These are phyloP conservation scores for Discoglossus pictus DNA, from an alignment of 2,797 vertebrate species.

Conservation along the genomic window DNA sequence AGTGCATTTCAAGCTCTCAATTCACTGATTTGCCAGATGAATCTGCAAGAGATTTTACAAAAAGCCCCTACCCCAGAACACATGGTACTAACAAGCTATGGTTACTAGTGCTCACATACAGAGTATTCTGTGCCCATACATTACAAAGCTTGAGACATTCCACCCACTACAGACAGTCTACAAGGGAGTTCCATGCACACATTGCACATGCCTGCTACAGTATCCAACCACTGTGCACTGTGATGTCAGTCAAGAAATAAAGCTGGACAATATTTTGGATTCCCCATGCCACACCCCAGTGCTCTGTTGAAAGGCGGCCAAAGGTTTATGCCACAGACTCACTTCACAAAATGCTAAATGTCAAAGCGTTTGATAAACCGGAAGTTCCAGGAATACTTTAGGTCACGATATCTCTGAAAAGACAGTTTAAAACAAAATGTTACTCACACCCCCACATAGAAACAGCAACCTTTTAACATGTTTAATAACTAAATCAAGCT, in stretches of 20 bases:
- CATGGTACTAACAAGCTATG: neutral
- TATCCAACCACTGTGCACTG: slow-evolving; percentile 15
- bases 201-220: slow-evolving; percentile 36
- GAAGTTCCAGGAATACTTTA: slow-evolving; percentile 15
- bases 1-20: slow-evolving; percentile 9
- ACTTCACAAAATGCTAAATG: slow-evolving; percentile 25
- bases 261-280: slow-evolving; percentile 20
- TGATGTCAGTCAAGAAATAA: slow-evolving; percentile 19
- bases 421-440: slow-evolving; percentile 30
- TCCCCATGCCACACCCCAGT: slow-evolving; percentile 20
- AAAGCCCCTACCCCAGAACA: slow-evolving; percentile 10
- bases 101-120: slow-evolving; percentile 4
- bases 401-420: slow-evolving; percentile 26
- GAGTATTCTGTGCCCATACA: slow-evolving; percentile 11
- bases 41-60: slow-evolving; percentile 44
- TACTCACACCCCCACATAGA: slow-evolving; percentile 5
- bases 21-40: neutral
- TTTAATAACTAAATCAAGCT: too few relatives aligned
- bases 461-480: too few relatives aligned
- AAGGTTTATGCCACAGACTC: slow-evolving; percentile 1
- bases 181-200: slow-evolving; percentile 26
- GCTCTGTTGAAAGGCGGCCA: neutral
- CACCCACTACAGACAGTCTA: slow-evolving; percentile 12
- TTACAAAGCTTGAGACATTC: slow-evolving; percentile 12
- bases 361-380: neutral